Percentiles rank a stretch among this genome's conserved stretches.
phyloP scores from a whole-genome alignment of 2,113 vertebrate genomes.

The Pleuronectes platessa region DNA sequence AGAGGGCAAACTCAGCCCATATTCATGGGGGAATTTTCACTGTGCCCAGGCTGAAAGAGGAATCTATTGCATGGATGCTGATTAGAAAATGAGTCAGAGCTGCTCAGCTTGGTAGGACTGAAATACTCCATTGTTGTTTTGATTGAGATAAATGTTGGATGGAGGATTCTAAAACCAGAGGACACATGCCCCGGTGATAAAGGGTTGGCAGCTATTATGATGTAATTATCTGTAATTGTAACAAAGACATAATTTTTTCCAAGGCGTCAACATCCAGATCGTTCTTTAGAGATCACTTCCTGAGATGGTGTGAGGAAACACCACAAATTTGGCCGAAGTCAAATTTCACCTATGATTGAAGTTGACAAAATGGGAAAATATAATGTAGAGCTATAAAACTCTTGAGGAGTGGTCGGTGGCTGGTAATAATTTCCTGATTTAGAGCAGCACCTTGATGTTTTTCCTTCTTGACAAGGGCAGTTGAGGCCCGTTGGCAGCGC shows the following conservation, averaged over 20 bases:
- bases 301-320: slow-evolving; percentile 4
- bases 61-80: slow-evolving; percentile 23
- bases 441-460: slow-evolving; percentile 10
- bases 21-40: slow-evolving; percentile 47
- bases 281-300: slow-evolving; percentile 37
- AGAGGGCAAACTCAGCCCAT: slow-evolving; percentile 55
- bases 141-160: slow-evolving; percentile 17
- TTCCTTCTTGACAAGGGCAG: neutral
- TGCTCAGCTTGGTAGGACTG: slow-evolving; percentile 15
- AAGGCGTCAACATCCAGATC: slow-evolving; percentile 11
- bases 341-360: slow-evolving; percentile 24
- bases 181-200: slow-evolving; percentile 33
- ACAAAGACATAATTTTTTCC: slow-evolving; percentile 22
- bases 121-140: slow-evolving; percentile 41
- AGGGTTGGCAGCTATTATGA: slow-evolving; percentile 29
- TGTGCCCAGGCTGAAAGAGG: slow-evolving; percentile 30
- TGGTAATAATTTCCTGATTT: slow-evolving; percentile 25
- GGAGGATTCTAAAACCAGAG: slow-evolving; percentile 32
- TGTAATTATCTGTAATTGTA: slow-evolving; percentile 37
- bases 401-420: neutral
- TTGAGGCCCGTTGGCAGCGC: slow-evolving; percentile 36
- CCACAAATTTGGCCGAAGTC: slow-evolving; percentile 7
- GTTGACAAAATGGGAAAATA: slow-evolving; percentile 29
- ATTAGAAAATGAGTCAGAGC: slow-evolving; percentile 55
- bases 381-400: slow-evolving; percentile 13